phyloP scores from a whole-genome alignment of 2,888 invertebrate species.

The Phaedon cochleariae region DNA sequence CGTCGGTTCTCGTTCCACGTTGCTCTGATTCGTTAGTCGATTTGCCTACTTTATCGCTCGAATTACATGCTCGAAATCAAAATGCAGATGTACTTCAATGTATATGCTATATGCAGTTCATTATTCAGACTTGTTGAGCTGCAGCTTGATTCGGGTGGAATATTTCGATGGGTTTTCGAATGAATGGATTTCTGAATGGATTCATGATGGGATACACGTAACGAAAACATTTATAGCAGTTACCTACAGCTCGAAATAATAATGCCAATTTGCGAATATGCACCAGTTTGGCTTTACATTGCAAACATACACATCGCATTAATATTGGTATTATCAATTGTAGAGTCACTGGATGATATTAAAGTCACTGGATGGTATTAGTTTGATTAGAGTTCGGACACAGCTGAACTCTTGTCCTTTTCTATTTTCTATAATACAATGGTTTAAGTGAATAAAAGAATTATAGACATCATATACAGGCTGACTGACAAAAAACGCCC shows the following conservation, averaged over 20 bases:
- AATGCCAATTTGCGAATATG: background rate
- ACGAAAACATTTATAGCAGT: background rate
- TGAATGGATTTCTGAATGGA: background rate
- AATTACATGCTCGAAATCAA: background rate
- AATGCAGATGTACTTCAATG: background rate
- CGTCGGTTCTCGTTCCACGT: constrained; percentile 21
- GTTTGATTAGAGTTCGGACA: too few species aligned
- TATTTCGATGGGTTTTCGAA: background rate
- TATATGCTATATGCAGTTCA: background rate
- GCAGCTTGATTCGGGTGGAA: background rate
- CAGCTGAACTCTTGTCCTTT: too few species aligned
- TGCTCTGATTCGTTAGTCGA: constrained; percentile 3
- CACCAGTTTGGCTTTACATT: too few species aligned
- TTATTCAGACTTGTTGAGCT: background rate
- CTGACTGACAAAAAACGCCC: too few species aligned
- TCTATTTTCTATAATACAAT: too few species aligned
- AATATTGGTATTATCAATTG: too few species aligned
- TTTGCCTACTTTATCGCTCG: constrained; percentile 1
- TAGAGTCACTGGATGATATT: too few species aligned
- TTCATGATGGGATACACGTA: background rate
- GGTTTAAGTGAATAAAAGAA: too few species aligned
- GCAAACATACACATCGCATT: too few species aligned
- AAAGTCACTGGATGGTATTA: too few species aligned
- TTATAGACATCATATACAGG: too few species aligned
- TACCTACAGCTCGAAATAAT: background rate